Base-by-base conservation (phyloP, 2,113 vertebrate species). In the Anser cygnoides region DNA sequence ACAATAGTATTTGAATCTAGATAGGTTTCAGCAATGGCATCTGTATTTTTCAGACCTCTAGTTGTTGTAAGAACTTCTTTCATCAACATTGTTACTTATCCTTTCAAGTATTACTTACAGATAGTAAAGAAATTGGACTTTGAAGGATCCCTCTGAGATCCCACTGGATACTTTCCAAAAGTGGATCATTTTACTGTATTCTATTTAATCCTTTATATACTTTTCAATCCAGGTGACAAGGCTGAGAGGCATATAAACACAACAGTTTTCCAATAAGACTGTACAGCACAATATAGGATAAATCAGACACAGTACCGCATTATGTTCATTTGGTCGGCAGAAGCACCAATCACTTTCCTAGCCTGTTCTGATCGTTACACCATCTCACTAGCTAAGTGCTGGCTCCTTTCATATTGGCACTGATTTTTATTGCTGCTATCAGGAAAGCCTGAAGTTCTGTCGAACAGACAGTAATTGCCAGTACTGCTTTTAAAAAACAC, bases 171-270 rank as follows among this genome's bases (percentile, higher is more conserved):
- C 93, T 96, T 96, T 91, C 90, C 91, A 94, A 93, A 95, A 96
- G 94, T 19, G 58, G 93, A 80, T 92, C 84, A 97, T 96, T 95
- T 95, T 95, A 97, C 78, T 94, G 87, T 94, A 96, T 96, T 91
- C 87, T 96, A 95, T 95, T 97, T 93, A 95, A 81, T 95, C 93
- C 93, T 97, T 95, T 94, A 91, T n/a, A 96, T 29, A 95, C 71
- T 95, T 95, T 95, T 97, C 93, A 96, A 92, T 94, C 93, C 94
- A 90, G 91, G 90, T 96, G 93, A 97, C 90, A 96, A 93, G 91
- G 93, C 95, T 95, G 89, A 95, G 94, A 95, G 81, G 94, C 82
- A 94, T 95, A 95, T 95, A 96, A 96, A 96, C 84, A 97, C 91
- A 95, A 96, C 89, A 94, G 90, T 95, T 96, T 97, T 95, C 94